Conservation (phyloP, 2,113 vertebrate genomes). For the Vireo altiloquus region DNA sequence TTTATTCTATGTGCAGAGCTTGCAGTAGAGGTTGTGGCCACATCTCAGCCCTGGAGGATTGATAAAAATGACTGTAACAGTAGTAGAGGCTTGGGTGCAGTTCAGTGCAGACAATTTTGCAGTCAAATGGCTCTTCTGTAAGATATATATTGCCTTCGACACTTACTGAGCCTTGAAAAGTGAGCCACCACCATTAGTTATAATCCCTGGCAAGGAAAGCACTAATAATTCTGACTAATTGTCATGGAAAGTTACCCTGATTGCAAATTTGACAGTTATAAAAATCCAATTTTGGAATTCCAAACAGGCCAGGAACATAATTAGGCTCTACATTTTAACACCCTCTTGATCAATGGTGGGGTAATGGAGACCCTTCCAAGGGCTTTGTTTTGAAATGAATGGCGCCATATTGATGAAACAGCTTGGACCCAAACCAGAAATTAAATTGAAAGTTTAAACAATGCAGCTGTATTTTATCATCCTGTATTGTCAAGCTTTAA, state of each 20-base stretch:
- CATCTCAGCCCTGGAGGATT: background rate
- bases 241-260: conserved; percentile 28
- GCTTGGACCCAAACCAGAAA: conserved; percentile 41
- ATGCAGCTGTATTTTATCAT: conserved; percentile 68
- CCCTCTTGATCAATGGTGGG: conserved; percentile 48
- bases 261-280: conserved; percentile 55
- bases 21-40: background rate
- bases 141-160: background rate
- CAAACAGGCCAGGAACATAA: conserved; percentile 28
- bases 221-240: conserved; percentile 46
- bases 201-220: conserved; percentile 23
- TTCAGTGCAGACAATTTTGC: background rate
- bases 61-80: conserved; percentile 15
- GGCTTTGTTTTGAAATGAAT: conserved; percentile 58
- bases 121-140: background rate
- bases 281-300: conserved; percentile 54
- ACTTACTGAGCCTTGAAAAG: background rate
- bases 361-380: conserved; percentile 39
- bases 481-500: conserved; percentile 59
- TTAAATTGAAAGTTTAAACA: conserved; percentile 66
- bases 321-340: conserved; percentile 51
- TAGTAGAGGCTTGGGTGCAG: conserved; percentile 25
- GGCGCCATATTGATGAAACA: conserved; percentile 58
- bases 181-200: background rate
- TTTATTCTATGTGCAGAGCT: background rate